Evolutionary conservation across 2,113 vertebrate genomes (phyloP), one percentile per base, ranked within the genome.

Genomic region (Bungarus multicinctus): DNA sequence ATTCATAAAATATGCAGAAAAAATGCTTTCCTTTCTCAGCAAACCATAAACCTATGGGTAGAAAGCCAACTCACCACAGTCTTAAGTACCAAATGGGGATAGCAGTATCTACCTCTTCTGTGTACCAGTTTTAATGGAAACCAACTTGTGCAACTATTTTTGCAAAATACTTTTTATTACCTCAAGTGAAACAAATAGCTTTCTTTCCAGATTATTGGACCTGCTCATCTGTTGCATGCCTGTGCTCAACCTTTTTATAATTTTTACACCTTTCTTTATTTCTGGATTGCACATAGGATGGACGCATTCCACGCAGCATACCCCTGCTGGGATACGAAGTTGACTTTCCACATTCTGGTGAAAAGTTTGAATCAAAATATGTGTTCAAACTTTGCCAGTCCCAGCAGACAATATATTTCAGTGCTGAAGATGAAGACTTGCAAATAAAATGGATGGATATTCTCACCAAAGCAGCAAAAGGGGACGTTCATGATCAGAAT

Each of bases 401-500:
- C 92, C 98, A 98, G 95, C 98, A 98, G 95, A 97, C 97, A 89
- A 95, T 98, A 11, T 98, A 98, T 96, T 97, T 99, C 96, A 98
- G 98, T 50, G 96, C 98, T 1, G 97, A 98, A 23, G 98, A 99
- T 12, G 96, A 97, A 52, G 98, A 99, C 88, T 95, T 98, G 85
- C 98, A 98, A 95, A 94, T 95, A 94, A 98, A 97, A 95, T 99
- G 99, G 99, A 95, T 98, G 96, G 98, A 98, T 88, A 90, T 98
- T 92, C 98, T 99, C 95, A 97, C 96, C 85, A 97, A 95, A 94
- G 98, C 98, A 3, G 95, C 97, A 85, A 97, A 94, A 43, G 97
- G 98, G 53, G 98, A 98, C 85, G 89, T 54, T 2, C 89, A 92
- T 94, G 97, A 92, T 94, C 45, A 94, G 92, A 94, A 96, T 57